Percentiles rank a stretch among this genome's conserved stretches.
phyloP scores from a whole-genome alignment of 2,888 invertebrate genomes.

The Patella caerulea region DNA sequence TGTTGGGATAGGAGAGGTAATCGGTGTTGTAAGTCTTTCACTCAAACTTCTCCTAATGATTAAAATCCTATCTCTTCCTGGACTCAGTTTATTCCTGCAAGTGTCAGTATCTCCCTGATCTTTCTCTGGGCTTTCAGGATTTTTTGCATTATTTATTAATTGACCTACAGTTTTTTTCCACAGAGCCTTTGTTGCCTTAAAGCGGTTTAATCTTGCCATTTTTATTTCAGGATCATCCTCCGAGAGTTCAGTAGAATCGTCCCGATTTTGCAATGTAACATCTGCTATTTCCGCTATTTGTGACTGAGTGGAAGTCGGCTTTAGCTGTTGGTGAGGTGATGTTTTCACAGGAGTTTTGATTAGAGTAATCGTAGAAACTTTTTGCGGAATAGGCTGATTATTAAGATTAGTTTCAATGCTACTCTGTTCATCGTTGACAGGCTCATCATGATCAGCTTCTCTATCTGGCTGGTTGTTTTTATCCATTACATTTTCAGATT shows the following conservation, averaged over 20 bases:
- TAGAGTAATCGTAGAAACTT: too few relatives aligned
- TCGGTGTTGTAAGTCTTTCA: background rate
- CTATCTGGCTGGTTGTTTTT: too few relatives aligned
- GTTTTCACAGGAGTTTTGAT: too few relatives aligned
- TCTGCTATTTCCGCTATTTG: too few relatives aligned
- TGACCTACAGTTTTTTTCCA: background rate
- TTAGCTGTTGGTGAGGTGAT: too few relatives aligned
- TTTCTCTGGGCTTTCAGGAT: background rate
- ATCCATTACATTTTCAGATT: too few relatives aligned
- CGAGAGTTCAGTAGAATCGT: background rate
- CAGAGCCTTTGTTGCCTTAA: background rate
- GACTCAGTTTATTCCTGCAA: background rate
- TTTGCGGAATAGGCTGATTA: too few relatives aligned
- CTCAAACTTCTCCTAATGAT: background rate
- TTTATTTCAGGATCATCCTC: slow-evolving; percentile 3
- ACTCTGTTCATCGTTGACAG: too few relatives aligned
- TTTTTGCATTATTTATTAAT: background rate
- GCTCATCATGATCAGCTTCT: too few relatives aligned
- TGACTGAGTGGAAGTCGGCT: too few relatives aligned
- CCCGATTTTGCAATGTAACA: too few relatives aligned
- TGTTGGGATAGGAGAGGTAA: slow-evolving; percentile 33
- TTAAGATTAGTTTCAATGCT: too few relatives aligned
- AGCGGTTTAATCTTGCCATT: background rate
- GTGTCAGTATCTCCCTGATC: background rate
- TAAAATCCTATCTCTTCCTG: background rate